These are phyloP conservation scores for Selenia dentaria DNA, from an alignment of 2,888 invertebrate genomes.

Conservation along the genomic window DNA sequence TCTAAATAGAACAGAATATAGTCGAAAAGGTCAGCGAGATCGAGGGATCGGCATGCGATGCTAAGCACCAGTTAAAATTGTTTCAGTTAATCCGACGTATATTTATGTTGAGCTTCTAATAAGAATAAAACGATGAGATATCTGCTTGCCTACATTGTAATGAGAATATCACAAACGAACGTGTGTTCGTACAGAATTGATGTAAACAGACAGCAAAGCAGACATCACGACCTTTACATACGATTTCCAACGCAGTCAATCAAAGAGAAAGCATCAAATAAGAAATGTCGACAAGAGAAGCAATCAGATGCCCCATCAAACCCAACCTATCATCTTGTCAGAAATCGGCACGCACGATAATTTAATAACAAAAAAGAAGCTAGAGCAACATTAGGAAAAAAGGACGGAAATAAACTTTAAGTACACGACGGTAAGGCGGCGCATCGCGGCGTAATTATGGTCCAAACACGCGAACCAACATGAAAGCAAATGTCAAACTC, in stretches of 20 bases:
- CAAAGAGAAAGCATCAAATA: slow-evolving; percentile 77
- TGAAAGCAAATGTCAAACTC: slow-evolving; percentile 85
- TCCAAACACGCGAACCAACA: slow-evolving; percentile 78
- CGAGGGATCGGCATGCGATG: slow-evolving; percentile 20
- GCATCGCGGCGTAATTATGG: slow-evolving; percentile 70
- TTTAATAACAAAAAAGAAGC: slow-evolving; percentile 80
- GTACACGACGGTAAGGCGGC: slow-evolving; percentile 53
- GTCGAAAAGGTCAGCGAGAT: slow-evolving; percentile 33
- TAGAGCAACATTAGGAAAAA: slow-evolving; percentile 59
- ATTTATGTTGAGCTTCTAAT: slow-evolving; percentile 15
- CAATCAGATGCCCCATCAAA: slow-evolving; percentile 81
- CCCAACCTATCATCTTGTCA: slow-evolving; percentile 81
- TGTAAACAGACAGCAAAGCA: slow-evolving; percentile 36
- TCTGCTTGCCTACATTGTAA: slow-evolving; percentile 20
- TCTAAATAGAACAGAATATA: slow-evolving; percentile 27
- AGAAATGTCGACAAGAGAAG: slow-evolving; percentile 81
- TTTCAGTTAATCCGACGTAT: slow-evolving; percentile 12
- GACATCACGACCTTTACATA: slow-evolving; percentile 56
- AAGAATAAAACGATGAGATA: slow-evolving; percentile 16
- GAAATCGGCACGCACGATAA: slow-evolving; percentile 84
- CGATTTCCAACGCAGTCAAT: slow-evolving; percentile 73
- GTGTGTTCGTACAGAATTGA: slow-evolving; percentile 15
- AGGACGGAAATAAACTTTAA: slow-evolving; percentile 64
- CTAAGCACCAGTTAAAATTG: slow-evolving; percentile 13
- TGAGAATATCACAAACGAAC: slow-evolving; percentile 14